Conservation (phyloP, 1,140 invertebrate species). For the Trichomalopsis sarcophagae region DNA sequence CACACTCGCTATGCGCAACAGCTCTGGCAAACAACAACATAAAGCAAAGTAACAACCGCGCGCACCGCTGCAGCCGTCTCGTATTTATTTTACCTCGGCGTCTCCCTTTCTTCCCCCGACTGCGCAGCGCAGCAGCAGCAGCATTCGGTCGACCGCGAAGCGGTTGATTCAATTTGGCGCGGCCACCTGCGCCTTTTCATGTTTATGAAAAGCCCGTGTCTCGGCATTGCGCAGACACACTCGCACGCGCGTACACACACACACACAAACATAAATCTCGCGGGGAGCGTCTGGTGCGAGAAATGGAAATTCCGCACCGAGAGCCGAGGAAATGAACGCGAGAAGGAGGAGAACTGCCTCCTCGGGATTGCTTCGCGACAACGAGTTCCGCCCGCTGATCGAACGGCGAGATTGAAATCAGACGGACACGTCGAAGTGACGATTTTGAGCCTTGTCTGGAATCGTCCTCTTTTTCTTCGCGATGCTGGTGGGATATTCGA, state of each 20-base stretch:
- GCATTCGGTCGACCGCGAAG: not conserved
- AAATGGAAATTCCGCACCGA: conserved; percentile 5
- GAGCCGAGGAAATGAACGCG: not conserved
- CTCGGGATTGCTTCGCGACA: not conserved
- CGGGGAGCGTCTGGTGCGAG: conserved; percentile 3
- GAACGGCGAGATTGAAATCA: not conserved
- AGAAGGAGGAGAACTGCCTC: not conserved
- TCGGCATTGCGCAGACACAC: not conserved
- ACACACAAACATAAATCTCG: conserved; percentile 11
- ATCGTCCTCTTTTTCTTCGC: not conserved
- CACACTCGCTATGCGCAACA: not conserved
- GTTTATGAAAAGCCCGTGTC: conserved; percentile 8
- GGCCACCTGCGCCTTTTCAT: conserved; percentile 20
- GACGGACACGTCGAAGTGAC: not conserved
- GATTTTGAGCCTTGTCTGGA: not conserved
- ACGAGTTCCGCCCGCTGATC: not conserved
- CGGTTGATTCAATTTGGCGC: conserved; percentile 26
- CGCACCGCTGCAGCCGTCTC: not conserved
- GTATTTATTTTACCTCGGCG: conserved; percentile 16
- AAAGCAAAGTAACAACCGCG: not conserved
- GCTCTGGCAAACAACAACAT: not conserved
- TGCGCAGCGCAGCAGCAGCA: not conserved
- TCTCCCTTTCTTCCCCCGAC: not conserved
- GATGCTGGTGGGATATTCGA: not conserved
- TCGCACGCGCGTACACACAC: not conserved